phyloP scores from a whole-genome alignment of 2,113 vertebrate species.

The Tachuris rubrigastra region DNA sequence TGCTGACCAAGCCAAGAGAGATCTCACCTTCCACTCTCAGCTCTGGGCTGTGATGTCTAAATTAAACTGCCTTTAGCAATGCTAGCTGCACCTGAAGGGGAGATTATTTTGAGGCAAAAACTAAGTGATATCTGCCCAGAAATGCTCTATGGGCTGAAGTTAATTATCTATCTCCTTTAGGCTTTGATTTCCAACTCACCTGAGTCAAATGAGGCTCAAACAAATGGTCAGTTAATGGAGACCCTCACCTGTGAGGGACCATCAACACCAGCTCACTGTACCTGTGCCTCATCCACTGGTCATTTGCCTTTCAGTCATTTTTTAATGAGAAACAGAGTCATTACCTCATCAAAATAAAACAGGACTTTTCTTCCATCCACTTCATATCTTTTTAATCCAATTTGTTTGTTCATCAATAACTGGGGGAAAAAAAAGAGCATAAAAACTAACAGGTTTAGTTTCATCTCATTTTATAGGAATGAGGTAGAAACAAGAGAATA shows the following conservation, averaged over 20 bases:
- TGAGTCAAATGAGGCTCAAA: neutral
- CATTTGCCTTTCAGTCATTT: neutral
- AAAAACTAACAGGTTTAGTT: neutral
- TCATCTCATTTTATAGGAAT: neutral
- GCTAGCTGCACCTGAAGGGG: neutral
- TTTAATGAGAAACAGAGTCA: neutral
- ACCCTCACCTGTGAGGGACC: neutral
- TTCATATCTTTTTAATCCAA: constrained; percentile 90
- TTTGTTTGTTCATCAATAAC: constrained; percentile 87
- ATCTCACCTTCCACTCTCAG: neutral
- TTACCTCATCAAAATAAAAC: constrained; percentile 95
- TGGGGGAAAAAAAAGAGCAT: constrained; percentile 43
- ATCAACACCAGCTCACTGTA: neutral
- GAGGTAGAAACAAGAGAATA: neutral
- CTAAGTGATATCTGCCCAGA: neutral
- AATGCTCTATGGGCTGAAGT: neutral
- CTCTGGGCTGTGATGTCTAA: neutral
- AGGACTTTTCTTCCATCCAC: constrained; percentile 86
- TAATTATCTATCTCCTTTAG: neutral
- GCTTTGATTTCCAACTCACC: neutral
- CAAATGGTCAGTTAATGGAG: neutral
- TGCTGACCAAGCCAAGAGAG: neutral
- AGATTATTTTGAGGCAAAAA: neutral
- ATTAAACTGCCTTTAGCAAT: neutral
- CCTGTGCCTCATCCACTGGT: neutral